These are phyloP conservation scores for Cebus imitator DNA, from an alignment of 2,113 vertebrate species.

Conservation along the genomic window DNA sequence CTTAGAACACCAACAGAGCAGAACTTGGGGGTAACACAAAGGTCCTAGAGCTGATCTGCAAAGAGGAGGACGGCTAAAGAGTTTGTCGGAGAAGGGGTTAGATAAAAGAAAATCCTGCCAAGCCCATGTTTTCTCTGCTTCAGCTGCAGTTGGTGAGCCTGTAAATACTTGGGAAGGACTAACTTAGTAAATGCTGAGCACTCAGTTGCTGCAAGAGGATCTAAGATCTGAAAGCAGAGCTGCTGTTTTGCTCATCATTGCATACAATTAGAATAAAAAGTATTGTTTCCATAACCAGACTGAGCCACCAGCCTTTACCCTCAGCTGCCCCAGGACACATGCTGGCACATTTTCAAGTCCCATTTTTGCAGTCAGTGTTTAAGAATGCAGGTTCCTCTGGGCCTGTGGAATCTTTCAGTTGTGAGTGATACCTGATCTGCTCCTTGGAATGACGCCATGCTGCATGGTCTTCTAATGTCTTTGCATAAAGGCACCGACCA, in stretches of 20 bases:
- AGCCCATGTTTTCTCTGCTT: background rate
- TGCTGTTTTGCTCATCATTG: background rate
- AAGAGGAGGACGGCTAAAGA: background rate
- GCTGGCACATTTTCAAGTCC: background rate
- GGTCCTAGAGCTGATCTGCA: background rate
- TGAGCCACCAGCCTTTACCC: background rate
- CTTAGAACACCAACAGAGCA: background rate
- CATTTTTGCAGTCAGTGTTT: background rate
- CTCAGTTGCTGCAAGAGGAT: background rate
- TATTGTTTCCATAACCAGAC: background rate
- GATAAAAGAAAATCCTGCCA: too few relatives aligned
- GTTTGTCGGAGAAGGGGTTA: background rate
- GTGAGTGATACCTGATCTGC: background rate
- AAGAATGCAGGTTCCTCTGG: background rate
- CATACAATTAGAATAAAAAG: background rate
- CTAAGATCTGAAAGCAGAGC: background rate
- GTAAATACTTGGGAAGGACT: background rate
- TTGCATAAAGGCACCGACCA: background rate
- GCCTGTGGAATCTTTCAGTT: background rate
- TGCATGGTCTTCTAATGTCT: background rate
- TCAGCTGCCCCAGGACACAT: background rate
- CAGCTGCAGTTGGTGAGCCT: background rate
- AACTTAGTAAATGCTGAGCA: background rate
- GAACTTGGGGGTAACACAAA: background rate
- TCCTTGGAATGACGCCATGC: background rate